Evolutionary conservation across 2,888 invertebrate genomes (phyloP).

Genomic region (Melanargia galathea): DNA sequence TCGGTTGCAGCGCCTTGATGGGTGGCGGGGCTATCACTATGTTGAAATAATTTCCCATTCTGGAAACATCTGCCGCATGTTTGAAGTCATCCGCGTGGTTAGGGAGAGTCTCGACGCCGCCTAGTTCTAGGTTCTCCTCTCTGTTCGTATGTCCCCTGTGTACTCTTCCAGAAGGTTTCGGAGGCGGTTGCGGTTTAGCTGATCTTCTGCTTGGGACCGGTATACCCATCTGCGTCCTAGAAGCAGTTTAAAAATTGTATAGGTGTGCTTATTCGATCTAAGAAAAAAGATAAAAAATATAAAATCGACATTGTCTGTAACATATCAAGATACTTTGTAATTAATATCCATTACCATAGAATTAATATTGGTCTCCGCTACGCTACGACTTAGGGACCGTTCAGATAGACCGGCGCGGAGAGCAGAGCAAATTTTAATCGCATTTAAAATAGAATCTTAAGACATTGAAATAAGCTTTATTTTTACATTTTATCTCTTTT

Average conservation of each 20-base stretch:
- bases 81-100: constrained; percentile 56
- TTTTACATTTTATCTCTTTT: too few species aligned
- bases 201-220: constrained; percentile 65
- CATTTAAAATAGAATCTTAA: too few species aligned
- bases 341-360: too few species aligned
- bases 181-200: constrained; percentile 39
- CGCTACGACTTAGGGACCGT: too few species aligned
- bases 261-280: too few species aligned
- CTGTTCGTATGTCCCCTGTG: constrained; percentile 52
- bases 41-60: constrained; percentile 78
- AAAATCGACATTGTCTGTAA: too few species aligned
- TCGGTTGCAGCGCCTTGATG: constrained; percentile 69
- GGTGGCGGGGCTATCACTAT: constrained; percentile 77
- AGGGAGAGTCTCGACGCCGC: constrained; percentile 49
- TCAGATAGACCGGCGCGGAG: too few species aligned
- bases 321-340: too few species aligned
- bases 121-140: constrained; percentile 51
- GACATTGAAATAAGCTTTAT: too few species aligned
- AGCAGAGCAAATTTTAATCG: too few species aligned
- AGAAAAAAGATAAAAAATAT: too few species aligned
- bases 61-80: constrained; percentile 61
- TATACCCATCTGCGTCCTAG: constrained; percentile 77
- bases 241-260: constrained; percentile 43
- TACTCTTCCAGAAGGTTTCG: constrained; percentile 13
- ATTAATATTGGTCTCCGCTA: too few species aligned